phyloP scores from a whole-genome alignment of 2,113 vertebrate genomes.

The Corythornis vintsioides region DNA sequence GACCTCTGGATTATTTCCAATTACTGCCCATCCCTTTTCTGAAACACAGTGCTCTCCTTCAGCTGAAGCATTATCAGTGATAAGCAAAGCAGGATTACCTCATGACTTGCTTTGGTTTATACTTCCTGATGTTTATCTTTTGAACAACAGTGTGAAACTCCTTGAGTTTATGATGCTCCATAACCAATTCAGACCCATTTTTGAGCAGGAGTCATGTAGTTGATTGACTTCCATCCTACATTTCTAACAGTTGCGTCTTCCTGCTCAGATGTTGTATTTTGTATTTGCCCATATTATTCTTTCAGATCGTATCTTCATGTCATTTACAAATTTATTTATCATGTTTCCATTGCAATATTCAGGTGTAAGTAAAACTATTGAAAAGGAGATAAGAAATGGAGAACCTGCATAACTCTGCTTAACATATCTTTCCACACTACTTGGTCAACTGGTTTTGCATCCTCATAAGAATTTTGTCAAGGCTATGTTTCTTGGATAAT shows the following conservation, averaged over 20 bases:
- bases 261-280: background rate
- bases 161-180: background rate
- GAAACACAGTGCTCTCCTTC: background rate
- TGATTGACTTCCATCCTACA: background rate
- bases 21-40: background rate
- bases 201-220: background rate
- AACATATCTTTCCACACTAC: background rate
- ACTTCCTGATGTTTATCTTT: background rate
- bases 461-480: background rate
- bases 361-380: background rate
- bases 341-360: accelerated
- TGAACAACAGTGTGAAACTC: background rate
- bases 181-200: background rate
- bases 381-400: background rate
- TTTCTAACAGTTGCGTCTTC: background rate
- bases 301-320: background rate
- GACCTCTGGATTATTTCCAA: background rate
- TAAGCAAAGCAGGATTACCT: background rate
- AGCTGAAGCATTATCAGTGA: background rate
- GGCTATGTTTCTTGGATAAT: background rate
- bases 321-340: background rate
- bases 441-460: background rate
- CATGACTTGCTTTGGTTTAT: background rate
- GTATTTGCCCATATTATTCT: background rate
- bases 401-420: background rate